Percentiles rank a stretch among this genome's conserved stretches.
These are phyloP conservation scores for Nemopilema nomurai DNA, from an alignment of 30 jellyfish, hydroid and myxozoan species.

Conservation along the genomic window DNA sequence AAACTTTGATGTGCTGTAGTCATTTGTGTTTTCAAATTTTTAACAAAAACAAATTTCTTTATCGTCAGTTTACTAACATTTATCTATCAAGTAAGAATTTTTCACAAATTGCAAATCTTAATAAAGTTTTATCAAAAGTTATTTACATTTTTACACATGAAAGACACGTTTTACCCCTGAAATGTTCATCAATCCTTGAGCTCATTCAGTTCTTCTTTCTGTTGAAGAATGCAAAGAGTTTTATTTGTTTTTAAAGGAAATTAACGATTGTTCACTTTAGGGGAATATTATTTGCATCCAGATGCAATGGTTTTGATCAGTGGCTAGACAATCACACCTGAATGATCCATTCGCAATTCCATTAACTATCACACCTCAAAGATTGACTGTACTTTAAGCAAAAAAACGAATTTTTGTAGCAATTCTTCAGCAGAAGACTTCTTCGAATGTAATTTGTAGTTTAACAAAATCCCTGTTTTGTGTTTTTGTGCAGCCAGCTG, in stretches of 20 bases:
- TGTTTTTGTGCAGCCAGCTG: too few relatives aligned
- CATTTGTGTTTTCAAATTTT: neutral
- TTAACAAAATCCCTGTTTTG: too few relatives aligned
- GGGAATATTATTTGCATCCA: neutral
- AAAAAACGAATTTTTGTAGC: too few relatives aligned
- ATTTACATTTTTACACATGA: neutral
- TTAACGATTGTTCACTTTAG: neutral
- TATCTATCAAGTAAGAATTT: too few relatives aligned
- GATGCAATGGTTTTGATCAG: neutral
- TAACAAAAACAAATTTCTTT: neutral
- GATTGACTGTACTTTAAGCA: too few relatives aligned
- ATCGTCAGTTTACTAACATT: neutral
- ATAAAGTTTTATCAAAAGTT: neutral
- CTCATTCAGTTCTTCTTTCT: constrained; percentile 43
- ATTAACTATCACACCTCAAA: too few relatives aligned
- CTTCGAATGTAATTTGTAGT: too few relatives aligned
- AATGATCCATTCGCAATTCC: too few relatives aligned
- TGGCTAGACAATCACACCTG: neutral
- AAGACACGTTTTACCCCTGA: neutral
- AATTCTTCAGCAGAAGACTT: too few relatives aligned
- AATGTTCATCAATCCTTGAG: constrained; percentile 27
- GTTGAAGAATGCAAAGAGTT: neutral
- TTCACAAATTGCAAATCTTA: too few relatives aligned
- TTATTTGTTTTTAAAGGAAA: neutral
- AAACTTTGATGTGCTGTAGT: neutral